Percentiles rank a stretch among this genome's conserved stretches.
These are phyloP conservation scores for Aporophyla nigra DNA, from an alignment of 2,888 invertebrate species.

Conservation along the genomic window DNA sequence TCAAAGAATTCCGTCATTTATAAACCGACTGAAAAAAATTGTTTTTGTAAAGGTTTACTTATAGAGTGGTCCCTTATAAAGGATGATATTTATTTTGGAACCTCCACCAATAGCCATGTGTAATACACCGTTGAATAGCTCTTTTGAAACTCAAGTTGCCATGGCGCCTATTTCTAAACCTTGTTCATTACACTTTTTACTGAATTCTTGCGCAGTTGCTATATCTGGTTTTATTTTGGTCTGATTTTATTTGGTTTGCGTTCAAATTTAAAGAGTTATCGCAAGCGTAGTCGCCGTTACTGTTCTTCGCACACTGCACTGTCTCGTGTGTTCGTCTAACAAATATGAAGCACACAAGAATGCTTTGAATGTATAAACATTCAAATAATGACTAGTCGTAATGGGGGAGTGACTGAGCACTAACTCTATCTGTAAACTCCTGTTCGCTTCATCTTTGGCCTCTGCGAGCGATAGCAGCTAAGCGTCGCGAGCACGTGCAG, in stretches of 20 bases:
- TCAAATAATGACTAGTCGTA: neutral
- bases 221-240: too few species aligned
- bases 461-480: constrained; percentile 6
- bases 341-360: neutral
- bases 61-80: too few species aligned
- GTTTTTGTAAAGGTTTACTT: too few species aligned
- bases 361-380: neutral
- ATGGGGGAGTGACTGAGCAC: constrained; percentile 2
- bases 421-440: constrained; percentile 8
- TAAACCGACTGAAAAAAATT: too few species aligned
- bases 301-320: neutral
- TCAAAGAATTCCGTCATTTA: too few species aligned
- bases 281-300: neutral
- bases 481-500: constrained; percentile 21
- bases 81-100: too few species aligned
- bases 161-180: too few species aligned
- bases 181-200: too few species aligned
- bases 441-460: constrained; percentile 31
- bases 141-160: too few species aligned
- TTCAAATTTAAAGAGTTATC: neutral
- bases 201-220: neutral
- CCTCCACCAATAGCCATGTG: too few species aligned
- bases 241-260: neutral
- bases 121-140: too few species aligned
- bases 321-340: neutral